Percentiles rank a stretch among this genome's conserved stretches.
phyloP scores from a whole-genome alignment of 2,888 invertebrate genomes.

The Apomyelois bistriatella region DNA sequence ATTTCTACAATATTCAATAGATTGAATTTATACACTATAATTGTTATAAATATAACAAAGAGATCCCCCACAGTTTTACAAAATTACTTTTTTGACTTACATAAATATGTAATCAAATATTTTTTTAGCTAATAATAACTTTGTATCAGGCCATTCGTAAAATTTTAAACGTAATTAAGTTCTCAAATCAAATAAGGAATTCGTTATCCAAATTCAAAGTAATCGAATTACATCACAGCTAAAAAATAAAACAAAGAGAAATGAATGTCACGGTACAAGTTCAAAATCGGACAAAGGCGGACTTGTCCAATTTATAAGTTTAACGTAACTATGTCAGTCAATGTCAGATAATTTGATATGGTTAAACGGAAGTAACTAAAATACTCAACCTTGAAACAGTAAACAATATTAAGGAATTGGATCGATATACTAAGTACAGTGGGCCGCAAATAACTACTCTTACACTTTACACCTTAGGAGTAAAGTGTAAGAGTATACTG shows the following conservation, averaged over 20 bases:
- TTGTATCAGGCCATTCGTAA: neutral
- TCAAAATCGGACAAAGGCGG: constrained; percentile 11
- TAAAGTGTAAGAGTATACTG: no score
- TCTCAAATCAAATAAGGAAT: neutral
- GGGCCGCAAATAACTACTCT: no score
- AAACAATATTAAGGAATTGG: constrained; percentile 6
- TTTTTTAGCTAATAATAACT: no score
- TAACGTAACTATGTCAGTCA: neutral
- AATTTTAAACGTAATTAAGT: no score
- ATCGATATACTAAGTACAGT: neutral
- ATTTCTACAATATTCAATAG: no score
- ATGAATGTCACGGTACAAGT: constrained; percentile 21
- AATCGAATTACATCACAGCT: neutral
- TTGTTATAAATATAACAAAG: no score
- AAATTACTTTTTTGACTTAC: no score
- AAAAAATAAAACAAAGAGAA: constrained; percentile 7
- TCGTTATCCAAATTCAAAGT: neutral
- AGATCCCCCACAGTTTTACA: no score
- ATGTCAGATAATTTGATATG: neutral
- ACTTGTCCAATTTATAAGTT: neutral
- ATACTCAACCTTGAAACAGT: neutral
- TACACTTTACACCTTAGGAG: no score
- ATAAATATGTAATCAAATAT: no score
- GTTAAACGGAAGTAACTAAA: neutral
- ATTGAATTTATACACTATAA: no score